Evolutionary conservation across 2,888 invertebrate species (phyloP).

Genomic region (Cerceris rybyensis): DNA sequence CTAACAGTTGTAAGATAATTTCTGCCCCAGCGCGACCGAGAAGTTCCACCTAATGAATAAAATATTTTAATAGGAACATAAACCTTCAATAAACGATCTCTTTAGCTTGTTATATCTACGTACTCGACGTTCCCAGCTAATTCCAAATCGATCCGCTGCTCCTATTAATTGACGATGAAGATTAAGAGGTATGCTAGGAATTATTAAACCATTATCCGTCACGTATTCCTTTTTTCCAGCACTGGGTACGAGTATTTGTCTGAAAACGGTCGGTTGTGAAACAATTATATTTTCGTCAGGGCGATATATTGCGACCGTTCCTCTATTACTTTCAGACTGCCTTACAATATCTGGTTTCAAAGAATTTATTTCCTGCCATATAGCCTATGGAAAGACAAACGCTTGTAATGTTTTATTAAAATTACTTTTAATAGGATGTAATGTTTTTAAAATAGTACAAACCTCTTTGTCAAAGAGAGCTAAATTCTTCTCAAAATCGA

Average conservation of each 20-base stretch:
- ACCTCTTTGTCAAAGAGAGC: conserved; percentile 93
- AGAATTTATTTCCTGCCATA: conserved; percentile 89
- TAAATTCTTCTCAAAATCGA: conserved; percentile 97
- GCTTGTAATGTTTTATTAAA: not conserved
- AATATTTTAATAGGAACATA: not conserved
- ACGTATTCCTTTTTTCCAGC: conserved; percentile 86
- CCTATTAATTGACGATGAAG: conserved; percentile 88
- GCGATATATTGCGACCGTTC: conserved; percentile 84
- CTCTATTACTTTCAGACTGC: conserved; percentile 81
- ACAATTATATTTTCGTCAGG: conserved; percentile 94
- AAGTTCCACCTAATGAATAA: conserved; percentile 84
- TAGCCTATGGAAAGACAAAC: conserved; percentile 82
- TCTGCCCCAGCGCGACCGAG: conserved; percentile 93
- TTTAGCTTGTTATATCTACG: conserved; percentile 28
- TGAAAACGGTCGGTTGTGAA: conserved; percentile 85
- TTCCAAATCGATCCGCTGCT: conserved; percentile 87
- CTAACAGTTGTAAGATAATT: conserved; percentile 91
- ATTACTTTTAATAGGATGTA: conserved; percentile 1
- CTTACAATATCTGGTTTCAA: conserved; percentile 86
- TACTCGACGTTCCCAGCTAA: conserved; percentile 85
- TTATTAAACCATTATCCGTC: conserved; percentile 91
- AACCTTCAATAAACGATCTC: not conserved
- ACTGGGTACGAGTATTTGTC: conserved; percentile 89
- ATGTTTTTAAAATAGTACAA: conserved; percentile 5
- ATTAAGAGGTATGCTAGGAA: conserved; percentile 88